phyloP scores from a whole-genome alignment of 2,888 invertebrate genomes.

The Rhabditoides inermis region DNA sequence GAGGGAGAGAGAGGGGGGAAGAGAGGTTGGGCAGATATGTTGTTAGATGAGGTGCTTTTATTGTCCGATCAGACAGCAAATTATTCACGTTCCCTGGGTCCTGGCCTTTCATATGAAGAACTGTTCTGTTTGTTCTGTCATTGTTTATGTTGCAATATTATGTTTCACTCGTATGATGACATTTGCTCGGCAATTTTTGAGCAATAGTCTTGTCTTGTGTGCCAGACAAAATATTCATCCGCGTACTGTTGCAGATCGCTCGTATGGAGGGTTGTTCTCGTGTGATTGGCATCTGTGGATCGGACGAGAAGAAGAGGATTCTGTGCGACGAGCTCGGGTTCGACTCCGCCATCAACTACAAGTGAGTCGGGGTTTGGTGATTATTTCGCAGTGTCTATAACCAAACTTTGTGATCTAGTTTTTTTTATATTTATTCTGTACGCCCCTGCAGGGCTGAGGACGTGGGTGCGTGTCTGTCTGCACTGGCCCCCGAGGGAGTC shows the following conservation, averaged over 20 bases:
- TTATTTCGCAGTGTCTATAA: background rate
- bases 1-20: conserved; percentile 54
- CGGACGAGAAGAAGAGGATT: conserved; percentile 51
- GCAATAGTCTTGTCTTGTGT: no score
- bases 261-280: conserved; percentile 46
- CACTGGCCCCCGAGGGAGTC: conserved; percentile 52
- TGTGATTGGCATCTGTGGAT: conserved; percentile 55
- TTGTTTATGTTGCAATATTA: no score
- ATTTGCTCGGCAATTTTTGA: no score
- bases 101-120: no score
- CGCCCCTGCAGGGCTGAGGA: conserved; percentile 28
- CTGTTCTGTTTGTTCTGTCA: no score
- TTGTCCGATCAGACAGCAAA: background rate
- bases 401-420: background rate
- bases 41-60: background rate
- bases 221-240: no score
- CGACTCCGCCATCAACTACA: conserved; percentile 54
- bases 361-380: conserved; percentile 12
- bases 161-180: no score
- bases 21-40: conserved; percentile 52
- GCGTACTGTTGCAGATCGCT: conserved; percentile 46
- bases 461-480: conserved; percentile 39
- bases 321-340: conserved; percentile 50
- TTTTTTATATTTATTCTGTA: background rate
- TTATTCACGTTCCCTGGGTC: no score